Percentiles rank a stretch among this genome's conserved stretches.
Evolutionary conservation across 2,113 vertebrate genomes (phyloP).

Genomic region (Pantherophis guttatus): DNA sequence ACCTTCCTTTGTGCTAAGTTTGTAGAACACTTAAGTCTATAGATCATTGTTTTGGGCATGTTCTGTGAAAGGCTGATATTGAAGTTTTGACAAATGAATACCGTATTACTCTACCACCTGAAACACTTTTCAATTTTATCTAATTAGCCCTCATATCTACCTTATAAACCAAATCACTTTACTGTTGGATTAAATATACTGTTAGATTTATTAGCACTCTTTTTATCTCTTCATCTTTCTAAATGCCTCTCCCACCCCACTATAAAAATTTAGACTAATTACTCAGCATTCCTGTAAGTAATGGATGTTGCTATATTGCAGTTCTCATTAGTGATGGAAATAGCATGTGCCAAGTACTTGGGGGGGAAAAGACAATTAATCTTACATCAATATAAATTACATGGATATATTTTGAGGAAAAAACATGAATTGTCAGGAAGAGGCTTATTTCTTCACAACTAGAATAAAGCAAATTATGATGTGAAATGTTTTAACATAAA

Average conservation of each 20-base stretch:
- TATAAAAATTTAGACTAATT: slow-evolving; percentile 26
- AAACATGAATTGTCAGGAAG: slow-evolving; percentile 12
- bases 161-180: neutral
- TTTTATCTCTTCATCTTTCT: slow-evolving; percentile 11
- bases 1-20: neutral
- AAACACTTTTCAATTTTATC: neutral
- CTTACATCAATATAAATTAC: neutral
- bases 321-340: slow-evolving; percentile 11
- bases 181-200: neutral
- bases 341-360: neutral
- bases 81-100: neutral
- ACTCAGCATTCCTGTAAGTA: slow-evolving; percentile 34
- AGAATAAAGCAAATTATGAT: neutral
- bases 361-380: neutral
- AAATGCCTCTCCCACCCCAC: slow-evolving; percentile 31
- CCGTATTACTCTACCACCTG: neutral
- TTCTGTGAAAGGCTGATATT: neutral
- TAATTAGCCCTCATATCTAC: neutral
- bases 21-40: neutral
- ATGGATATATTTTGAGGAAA: neutral
- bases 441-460: neutral
- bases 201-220: slow-evolving; percentile 2
- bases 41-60: neutral
- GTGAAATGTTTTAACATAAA: neutral
- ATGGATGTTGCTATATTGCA: slow-evolving; percentile 2